phyloP scores from a whole-genome alignment of 2,888 invertebrate species.

The Eupithecia insigniata region DNA sequence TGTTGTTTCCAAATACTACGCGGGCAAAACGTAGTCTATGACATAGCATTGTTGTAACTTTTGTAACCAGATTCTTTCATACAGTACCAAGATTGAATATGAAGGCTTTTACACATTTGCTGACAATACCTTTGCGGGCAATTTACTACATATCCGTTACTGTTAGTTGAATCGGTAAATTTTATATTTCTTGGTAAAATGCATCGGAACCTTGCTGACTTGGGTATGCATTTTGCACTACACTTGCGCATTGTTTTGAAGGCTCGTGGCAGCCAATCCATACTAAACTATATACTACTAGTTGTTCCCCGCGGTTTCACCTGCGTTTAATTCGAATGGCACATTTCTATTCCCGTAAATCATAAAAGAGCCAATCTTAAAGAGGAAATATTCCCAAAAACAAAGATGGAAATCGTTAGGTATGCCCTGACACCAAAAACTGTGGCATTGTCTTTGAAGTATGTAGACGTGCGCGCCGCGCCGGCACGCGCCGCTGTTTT shows the following conservation, averaged over 20 bases:
- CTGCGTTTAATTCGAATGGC: too few species aligned
- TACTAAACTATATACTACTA: not conserved
- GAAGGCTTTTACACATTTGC: not conserved
- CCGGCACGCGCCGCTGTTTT: too few species aligned
- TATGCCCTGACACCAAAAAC: too few species aligned
- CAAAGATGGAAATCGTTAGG: too few species aligned
- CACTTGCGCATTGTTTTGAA: not conserved
- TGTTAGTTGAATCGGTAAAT: slow-evolving; percentile 19
- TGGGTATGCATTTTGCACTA: slow-evolving; percentile 11
- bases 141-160: slow-evolving; percentile 20
- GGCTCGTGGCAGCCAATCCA: not conserved
- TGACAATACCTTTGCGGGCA: not conserved
- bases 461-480: too few species aligned
- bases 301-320: too few species aligned
- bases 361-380: too few species aligned
- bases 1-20: too few species aligned
- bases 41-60: not conserved
- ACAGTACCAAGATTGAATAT: not conserved
- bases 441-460: too few species aligned
- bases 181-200: slow-evolving; percentile 23
- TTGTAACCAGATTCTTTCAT: not conserved
- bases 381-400: too few species aligned
- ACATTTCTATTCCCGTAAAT: too few species aligned
- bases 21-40: not conserved
- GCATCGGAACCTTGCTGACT: slow-evolving; percentile 17